Conservation (phyloP, 2,888 invertebrate species). For the Stenodera caucasica region DNA sequence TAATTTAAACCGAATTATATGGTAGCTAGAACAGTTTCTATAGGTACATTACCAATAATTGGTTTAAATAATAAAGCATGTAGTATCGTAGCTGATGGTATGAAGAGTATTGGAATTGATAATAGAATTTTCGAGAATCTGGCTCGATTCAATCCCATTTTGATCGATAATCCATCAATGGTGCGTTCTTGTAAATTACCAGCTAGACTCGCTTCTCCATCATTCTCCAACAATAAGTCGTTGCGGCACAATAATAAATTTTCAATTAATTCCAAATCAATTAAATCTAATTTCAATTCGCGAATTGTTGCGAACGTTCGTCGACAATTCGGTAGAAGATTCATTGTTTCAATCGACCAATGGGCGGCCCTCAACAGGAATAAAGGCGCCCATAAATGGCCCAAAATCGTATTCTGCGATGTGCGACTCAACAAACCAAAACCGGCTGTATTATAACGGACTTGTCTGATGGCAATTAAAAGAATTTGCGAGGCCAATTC, state of each 20-base stretch:
- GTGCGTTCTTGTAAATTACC: constrained; percentile 34
- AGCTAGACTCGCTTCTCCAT: constrained; percentile 38
- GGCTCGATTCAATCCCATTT: constrained; percentile 36
- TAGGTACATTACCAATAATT: constrained; percentile 52
- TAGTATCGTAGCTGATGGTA: constrained; percentile 43
- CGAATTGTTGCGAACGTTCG: constrained; percentile 37
- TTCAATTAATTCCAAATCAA: constrained; percentile 47
- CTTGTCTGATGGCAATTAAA: constrained; percentile 61
- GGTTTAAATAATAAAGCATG: constrained; percentile 51
- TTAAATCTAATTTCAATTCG: constrained; percentile 39
- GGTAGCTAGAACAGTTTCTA: constrained; percentile 55
- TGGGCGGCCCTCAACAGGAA: constrained; percentile 62
- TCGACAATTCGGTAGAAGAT: constrained; percentile 41
- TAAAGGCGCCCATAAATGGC: constrained; percentile 62
- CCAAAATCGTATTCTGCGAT: constrained; percentile 63
- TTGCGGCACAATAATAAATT: constrained; percentile 48
- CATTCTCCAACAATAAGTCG: constrained; percentile 44
- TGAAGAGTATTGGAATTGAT: constrained; percentile 45
- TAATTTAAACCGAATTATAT: constrained; percentile 42
- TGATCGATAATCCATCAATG: constrained; percentile 36
- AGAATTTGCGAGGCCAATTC: constrained; percentile 65
- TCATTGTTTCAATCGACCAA: constrained; percentile 59
- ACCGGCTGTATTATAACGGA: constrained; percentile 58
- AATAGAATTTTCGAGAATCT: constrained; percentile 44
- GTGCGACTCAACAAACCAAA: constrained; percentile 57